Base-by-base conservation (phyloP, 2,888 invertebrate species). In the Drymonia ruficornis region DNA sequence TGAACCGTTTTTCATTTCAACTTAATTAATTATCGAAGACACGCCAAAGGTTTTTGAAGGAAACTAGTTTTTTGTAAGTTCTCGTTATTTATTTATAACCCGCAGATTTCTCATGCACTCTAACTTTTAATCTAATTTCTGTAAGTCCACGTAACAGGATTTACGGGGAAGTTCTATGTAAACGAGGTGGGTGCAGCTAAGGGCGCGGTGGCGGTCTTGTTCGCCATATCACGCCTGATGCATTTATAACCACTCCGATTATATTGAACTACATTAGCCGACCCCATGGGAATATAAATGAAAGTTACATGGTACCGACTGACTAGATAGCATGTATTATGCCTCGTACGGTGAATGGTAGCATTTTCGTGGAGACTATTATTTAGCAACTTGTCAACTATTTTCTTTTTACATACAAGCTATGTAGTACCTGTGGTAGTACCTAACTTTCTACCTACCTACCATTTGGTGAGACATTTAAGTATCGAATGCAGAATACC, bases 161-260 rank as follows among this genome's bases (percentile, higher is more conserved):
- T 61, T 62, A 52, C 55, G 48, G 44, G 59, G 56, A 44, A 56
- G 60, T 55, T 52, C 46, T 57, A 55, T 50, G 55, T 50, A 50
- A 50, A 46, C 19, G 38, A 50, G 31, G 19, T 29, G 23, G 36
- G 49, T 53, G 52, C 47, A 51, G 44, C 44, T 52, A 47, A 44
- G 45, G 40, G 58, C 28, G 47, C 42, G 18, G 40, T 9, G 0
- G 40, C 40, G 16, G 40, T 19, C 19, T 11, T 29, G 16, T 53
- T 51, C 51, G 29, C 48, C 42, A 45, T 38, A 47, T 55, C 72
- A 72, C 71, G 67, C 64, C 49, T 54, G 48, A 60, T 72, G 66
- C 72, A 76, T 76, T 69, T 65, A 67, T 64, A 67, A 65, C 59
- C 29, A 34, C 43, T 47, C 49, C 53, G 53, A 69, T 69, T 70